Base-by-base conservation (phyloP, 2,113 vertebrate species). In the Cynopterus brachyotis region DNA sequence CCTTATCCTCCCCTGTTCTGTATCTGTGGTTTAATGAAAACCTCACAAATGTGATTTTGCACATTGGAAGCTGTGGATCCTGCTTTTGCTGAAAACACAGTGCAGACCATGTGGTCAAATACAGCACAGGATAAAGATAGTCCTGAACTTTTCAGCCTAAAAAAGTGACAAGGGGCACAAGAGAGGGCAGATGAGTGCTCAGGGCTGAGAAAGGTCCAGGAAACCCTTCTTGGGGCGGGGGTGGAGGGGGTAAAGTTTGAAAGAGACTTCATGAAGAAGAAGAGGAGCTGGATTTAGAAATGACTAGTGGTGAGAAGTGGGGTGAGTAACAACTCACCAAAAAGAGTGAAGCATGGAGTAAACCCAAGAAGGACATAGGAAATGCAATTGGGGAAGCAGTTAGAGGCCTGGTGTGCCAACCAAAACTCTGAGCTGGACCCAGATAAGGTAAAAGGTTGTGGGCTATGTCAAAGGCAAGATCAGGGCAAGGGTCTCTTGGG, bases 401-500 rank as follows among this genome's bases (percentile, higher is more conserved):
- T 24, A 3, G 42, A 24, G 62, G 4, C 42, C 67, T 59, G 26
- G 5, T 32, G 60, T 12, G 42, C 8, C 13, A 67, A 47, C 5
- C 0, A 53, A 7, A 20, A 24, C 13, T 40, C 50, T 24, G 42
- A 60, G 8, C 22, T 22, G 24, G 53, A 50, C n/a, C 28, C 42
- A n/a, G 12, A 64, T 32, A 45, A 79, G 7, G 24, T 13, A 24
- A 45, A 30, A 13, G 30, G 7, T 24, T 3, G 1, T 16, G 17
- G 32, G 35, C 2, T 0, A 1, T 30, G 26, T 20, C 35, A 0
- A 62, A 45, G 19, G 57, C 40, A 7, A 57, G 9, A 12, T 19
- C 40, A 57, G 42, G 28, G 83, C 57, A 30, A 13, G 26, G 0
- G 9, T 83, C 17, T 19, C 24, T 0, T 28, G 70, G 1, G 4